A percentile compares a stretch with the other conserved stretches of the same genome.
Conservation (phyloP, 1,140 invertebrate genomes). For the Penaeus indicus region DNA sequence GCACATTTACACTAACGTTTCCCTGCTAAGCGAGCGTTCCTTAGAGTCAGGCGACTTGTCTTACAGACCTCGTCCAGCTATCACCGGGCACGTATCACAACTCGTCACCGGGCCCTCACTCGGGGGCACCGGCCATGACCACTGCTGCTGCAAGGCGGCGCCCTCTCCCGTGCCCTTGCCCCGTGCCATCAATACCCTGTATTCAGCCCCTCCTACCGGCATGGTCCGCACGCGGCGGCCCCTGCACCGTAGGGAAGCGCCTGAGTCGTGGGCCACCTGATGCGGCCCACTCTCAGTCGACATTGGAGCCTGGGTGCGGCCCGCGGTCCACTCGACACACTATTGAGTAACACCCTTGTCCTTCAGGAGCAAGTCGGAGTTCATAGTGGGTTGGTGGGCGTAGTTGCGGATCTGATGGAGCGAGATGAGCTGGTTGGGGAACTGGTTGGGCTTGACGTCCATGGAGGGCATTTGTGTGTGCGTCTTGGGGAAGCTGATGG, state of each 20-base stretch:
- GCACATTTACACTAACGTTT: conserved; percentile 64
- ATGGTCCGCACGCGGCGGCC: conserved; percentile 50
- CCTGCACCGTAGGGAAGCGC: conserved; percentile 61
- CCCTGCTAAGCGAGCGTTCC: conserved; percentile 57
- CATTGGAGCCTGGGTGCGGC: conserved; percentile 53
- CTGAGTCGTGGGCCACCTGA: conserved; percentile 50
- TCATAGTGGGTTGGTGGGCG: conserved; percentile 87
- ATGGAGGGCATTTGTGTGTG: conserved; percentile 71
- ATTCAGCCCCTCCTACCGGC: conserved; percentile 61
- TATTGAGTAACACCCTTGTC: conserved; percentile 72
- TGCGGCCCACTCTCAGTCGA: conserved; percentile 52
- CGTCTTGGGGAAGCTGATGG: conserved; percentile 83
- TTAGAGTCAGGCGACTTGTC: conserved; percentile 64
- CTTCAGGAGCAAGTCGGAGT: conserved; percentile 74
- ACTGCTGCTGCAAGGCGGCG: conserved; percentile 55
- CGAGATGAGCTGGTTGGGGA: conserved; percentile 95
- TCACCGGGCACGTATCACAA: conserved; percentile 64
- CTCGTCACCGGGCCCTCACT: conserved; percentile 59
- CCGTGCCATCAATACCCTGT: conserved; percentile 64
- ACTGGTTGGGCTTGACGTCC: conserved; percentile 75
- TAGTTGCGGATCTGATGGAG: conserved; percentile 97
- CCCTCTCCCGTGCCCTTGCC: conserved; percentile 62
- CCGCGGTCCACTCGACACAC: conserved; percentile 50
- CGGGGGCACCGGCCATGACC: conserved; percentile 43
- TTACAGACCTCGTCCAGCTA: conserved; percentile 63